Percentiles rank a stretch among this genome's conserved stretches.
phyloP scores from a whole-genome alignment of 2,888 invertebrate genomes.

The Limnephilus auricula region DNA sequence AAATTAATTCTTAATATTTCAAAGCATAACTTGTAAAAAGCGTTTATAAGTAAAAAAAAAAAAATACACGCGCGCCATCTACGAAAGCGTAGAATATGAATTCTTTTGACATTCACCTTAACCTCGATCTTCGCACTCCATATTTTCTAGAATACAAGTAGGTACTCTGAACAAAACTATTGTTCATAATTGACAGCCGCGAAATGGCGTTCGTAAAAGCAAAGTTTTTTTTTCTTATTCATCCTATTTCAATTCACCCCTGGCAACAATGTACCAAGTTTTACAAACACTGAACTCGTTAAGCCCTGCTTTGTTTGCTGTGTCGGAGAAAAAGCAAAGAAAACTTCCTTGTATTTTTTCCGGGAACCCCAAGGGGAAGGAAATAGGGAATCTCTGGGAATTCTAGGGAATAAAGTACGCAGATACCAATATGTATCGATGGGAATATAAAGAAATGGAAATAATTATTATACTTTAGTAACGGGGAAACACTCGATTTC shows the following conservation, averaged over 20 bases:
- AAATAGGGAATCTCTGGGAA: neutral
- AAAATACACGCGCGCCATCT: too few species aligned
- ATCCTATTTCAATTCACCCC: neutral
- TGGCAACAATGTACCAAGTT: neutral
- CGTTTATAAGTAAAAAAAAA: too few species aligned
- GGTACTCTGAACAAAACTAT: neutral
- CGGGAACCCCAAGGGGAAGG: neutral
- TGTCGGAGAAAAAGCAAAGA: neutral
- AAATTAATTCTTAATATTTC: too few species aligned
- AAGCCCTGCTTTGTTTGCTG: conserved; percentile 45
- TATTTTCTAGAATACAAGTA: neutral
- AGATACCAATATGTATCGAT: neutral
- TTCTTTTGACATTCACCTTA: too few species aligned
- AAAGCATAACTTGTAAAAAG: too few species aligned
- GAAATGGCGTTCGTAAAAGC: neutral
- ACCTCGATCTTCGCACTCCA: too few species aligned
- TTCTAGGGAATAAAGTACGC: neutral
- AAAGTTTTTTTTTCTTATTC: neutral
- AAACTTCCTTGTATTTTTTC: neutral
- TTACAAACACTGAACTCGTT: conserved; percentile 49
- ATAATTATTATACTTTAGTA: neutral
- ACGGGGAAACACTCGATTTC: neutral
- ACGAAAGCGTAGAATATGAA: too few species aligned
- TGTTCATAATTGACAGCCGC: neutral
- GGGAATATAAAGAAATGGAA: neutral